These are phyloP conservation scores for Lonchura striata DNA, from an alignment of 2,113 vertebrate species.

Conservation along the genomic window DNA sequence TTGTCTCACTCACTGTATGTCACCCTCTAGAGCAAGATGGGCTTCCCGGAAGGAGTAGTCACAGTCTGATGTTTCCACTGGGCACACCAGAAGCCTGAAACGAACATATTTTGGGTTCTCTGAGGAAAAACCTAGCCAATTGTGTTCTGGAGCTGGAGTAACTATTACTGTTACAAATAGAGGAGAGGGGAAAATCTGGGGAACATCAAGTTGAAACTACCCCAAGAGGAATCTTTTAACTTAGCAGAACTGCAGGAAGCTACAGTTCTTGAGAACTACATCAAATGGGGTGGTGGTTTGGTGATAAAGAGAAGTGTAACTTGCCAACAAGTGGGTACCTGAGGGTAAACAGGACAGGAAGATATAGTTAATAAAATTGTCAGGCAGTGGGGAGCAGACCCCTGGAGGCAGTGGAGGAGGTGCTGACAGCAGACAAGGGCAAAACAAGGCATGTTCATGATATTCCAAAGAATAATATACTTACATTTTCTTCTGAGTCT, in stretches of 20 bases:
- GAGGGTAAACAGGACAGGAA: constrained; percentile 9
- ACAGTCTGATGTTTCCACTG: background rate
- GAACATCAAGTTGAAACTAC: background rate
- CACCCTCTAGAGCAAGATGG: background rate
- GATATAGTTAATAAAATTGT: background rate
- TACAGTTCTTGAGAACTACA: background rate
- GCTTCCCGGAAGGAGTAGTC: background rate
- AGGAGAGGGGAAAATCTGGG: background rate
- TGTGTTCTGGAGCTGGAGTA: background rate
- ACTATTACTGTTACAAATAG: background rate
- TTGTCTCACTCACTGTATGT: background rate
- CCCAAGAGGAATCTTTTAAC: background rate
- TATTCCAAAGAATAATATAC: background rate
- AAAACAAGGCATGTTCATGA: constrained; percentile 15
- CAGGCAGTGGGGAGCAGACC: background rate
- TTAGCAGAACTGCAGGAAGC: background rate
- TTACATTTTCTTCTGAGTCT: constrained; percentile 5
- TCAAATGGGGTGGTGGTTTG: background rate
- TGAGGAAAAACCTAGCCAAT: background rate
- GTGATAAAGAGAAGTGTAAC: background rate
- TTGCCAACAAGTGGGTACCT: constrained; percentile 1
- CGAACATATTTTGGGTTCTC: background rate
- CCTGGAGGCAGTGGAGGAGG: constrained; percentile 18
- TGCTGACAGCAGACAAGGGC: constrained; percentile 5
- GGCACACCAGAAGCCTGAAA: background rate